phyloP scores from a whole-genome alignment of 2,797 vertebrate species.

The Cossypha niveicapilla region DNA sequence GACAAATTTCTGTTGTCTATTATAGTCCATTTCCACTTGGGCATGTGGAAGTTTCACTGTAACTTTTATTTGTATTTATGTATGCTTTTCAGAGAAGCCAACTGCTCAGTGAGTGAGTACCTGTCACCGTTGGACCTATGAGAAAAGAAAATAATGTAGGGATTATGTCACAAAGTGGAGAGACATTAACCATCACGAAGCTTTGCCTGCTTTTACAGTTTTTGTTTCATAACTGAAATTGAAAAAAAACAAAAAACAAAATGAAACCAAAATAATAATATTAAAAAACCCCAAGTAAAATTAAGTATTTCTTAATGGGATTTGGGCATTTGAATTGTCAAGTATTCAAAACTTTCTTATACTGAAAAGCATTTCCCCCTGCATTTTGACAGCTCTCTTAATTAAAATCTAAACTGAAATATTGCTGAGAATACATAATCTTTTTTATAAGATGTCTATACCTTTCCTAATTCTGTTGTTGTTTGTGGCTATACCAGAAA shows the following conservation, averaged over 20 bases:
- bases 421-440: background rate
- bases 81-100: background rate
- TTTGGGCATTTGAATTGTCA: background rate
- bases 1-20: background rate
- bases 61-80: background rate
- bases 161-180: background rate
- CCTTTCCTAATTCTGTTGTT: background rate
- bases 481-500: background rate
- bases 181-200: background rate
- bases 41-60: background rate
- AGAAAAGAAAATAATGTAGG: background rate
- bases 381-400: background rate
- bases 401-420: background rate
- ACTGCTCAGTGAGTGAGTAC: background rate
- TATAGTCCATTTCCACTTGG: background rate
- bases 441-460: background rate
- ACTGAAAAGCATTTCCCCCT: background rate
- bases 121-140: background rate
- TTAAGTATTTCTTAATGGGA: background rate
- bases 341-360: background rate
- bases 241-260: background rate
- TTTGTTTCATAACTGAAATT: background rate
- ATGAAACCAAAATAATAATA: background rate
- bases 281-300: background rate
- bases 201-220: background rate